phyloP scores from a whole-genome alignment of 2,888 invertebrate species.

The Aleiodes alternator region DNA sequence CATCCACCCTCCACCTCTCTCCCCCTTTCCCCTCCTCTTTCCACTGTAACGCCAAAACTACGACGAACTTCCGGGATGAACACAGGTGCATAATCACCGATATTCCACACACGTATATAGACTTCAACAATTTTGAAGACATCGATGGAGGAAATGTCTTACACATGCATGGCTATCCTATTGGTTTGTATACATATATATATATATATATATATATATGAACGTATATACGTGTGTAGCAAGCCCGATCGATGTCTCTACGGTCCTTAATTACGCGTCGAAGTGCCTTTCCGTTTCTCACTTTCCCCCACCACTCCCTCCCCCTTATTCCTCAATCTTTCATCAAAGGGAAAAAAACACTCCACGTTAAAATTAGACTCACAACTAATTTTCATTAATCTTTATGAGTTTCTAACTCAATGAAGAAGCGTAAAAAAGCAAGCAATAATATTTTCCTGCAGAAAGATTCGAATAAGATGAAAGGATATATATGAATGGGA shows the following conservation, averaged over 20 bases:
- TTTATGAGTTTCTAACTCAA: no score
- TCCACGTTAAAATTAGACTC: no score
- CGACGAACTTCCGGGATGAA: slow-evolving; percentile 34
- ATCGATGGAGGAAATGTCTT: neutral
- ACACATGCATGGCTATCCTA: no score
- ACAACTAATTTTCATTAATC: no score
- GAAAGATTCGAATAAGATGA: neutral
- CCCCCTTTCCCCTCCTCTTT: slow-evolving; percentile 27
- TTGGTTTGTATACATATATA: no score
- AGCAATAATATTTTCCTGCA: no score
- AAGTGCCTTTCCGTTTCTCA: slow-evolving; percentile 54
- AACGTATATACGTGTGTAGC: slow-evolving; percentile 53
- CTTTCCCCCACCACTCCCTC: slow-evolving; percentile 5
- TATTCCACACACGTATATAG: no score
- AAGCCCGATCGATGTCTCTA: slow-evolving; percentile 71
- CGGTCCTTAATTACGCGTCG: slow-evolving; percentile 71
- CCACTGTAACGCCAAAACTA: slow-evolving; percentile 28
- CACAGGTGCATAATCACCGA: slow-evolving; percentile 44
- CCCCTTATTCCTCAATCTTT: no score
- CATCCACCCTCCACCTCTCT: slow-evolving; percentile 18
- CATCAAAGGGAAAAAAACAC: no score
- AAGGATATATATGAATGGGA: neutral
- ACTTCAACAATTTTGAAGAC: neutral
- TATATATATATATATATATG: no score
- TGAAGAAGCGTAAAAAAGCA: no score